Evolutionary conservation across 2,888 invertebrate species (phyloP), one percentile per base, ranked within the genome.

Genomic region (Acrobasis suavella): DNA sequence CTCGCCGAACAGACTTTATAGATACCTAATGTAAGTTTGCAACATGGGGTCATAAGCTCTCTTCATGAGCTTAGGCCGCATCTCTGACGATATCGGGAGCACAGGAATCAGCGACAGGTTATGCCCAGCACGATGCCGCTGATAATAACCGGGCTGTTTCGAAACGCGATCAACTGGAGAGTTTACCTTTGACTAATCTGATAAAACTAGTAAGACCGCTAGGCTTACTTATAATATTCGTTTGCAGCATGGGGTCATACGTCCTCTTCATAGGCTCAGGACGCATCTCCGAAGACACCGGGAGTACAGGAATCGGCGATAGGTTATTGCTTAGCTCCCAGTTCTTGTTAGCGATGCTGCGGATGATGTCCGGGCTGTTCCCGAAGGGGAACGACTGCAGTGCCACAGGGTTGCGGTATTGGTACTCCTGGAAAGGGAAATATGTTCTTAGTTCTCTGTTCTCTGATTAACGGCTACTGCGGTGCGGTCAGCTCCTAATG

Each of bases 301-400:
- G 85, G 66, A 89, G 67, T 10, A 80, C 67, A 0, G 85, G 77
- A 10, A 85, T 68, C 0, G 85, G 87, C 1, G 83, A 83, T 9
- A 91, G 76, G 70, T 85, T 89, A 80, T 91, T 92, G 78, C 81
- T 88, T 62, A 91, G 70, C 64, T 93, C 92, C 88, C 91, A 92
- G 68, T 83, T 85, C 76, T 88, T 90, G 65, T 78, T 80, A 9
- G 88, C 83, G 62, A 92, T 87, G 46, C 82, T 82, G 10, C 85
- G 80, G 72, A 90, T 81, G 65, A 92, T 86, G 72, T 92, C 89
- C 12, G 88, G 85, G 67, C 82, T 86, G 77, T 81, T 85, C 3
- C 85, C 87, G 75, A 90, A 90, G 0, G 90, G 89, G 77, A 89
- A 87, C 9, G 88, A 86, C 69, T 89, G 91, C 1, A 88, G 78